Percentiles rank a stretch among this genome's conserved stretches.
Conservation (phyloP, 2,797 vertebrate species). For the Antennarius maculatus region DNA sequence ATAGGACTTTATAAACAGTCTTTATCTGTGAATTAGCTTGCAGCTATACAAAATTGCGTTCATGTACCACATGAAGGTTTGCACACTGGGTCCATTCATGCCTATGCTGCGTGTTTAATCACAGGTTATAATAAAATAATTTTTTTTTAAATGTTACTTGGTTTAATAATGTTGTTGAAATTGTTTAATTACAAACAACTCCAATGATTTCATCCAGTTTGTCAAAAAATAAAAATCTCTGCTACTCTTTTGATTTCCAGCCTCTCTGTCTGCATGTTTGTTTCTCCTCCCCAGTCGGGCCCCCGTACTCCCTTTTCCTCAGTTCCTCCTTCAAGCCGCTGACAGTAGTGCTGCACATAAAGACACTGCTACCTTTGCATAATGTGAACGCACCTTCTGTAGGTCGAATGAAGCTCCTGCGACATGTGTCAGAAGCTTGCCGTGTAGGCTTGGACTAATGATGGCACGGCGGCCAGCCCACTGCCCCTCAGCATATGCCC, state of each 20-base stretch:
- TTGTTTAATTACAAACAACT: conserved; percentile 6
- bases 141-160: not conserved
- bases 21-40: too few species aligned
- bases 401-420: conserved; percentile 80
- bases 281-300: conserved; percentile 35
- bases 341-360: conserved; percentile 82
- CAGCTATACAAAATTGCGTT: too few species aligned
- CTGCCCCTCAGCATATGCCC: conserved; percentile 83
- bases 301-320: conserved; percentile 57
- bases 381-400: conserved; percentile 83
- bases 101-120: too few species aligned
- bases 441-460: conserved; percentile 85
- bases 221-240: not conserved
- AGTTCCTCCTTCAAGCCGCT: conserved; percentile 76
- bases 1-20: too few species aligned
- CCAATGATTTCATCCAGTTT: not conserved
- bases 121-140: too few species aligned
- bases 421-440: conserved; percentile 86
- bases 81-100: too few species aligned
- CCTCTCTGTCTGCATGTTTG: conserved; percentile 35
- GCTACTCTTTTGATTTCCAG: conserved; percentile 62
- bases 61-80: too few species aligned
- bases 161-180: not conserved
- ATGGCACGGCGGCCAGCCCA: conserved; percentile 84
- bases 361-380: conserved; percentile 83